Percentiles rank a stretch among this genome's conserved stretches.
phyloP scores from a whole-genome alignment of 1,140 invertebrate genomes.

The Calliphora vicina region DNA sequence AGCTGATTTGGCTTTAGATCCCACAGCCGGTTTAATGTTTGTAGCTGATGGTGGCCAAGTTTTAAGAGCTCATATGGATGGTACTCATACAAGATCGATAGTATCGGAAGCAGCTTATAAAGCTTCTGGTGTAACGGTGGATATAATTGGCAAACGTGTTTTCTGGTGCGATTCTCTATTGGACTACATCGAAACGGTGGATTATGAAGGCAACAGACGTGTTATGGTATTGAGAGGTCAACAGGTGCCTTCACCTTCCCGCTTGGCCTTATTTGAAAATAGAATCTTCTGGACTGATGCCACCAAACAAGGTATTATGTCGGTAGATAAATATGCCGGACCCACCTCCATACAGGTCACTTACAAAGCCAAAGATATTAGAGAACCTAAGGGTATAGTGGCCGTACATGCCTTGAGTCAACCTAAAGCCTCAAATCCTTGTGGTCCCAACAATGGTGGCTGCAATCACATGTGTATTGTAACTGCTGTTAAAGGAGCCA shows the following conservation, averaged over 20 bases:
- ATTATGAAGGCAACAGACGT: constrained; percentile 88
- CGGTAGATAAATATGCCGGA: constrained; percentile 88
- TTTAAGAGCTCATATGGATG: constrained; percentile 90
- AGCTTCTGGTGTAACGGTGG: constrained; percentile 85
- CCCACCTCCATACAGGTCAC: constrained; percentile 79
- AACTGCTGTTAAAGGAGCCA: constrained; percentile 77
- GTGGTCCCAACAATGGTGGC: constrained; percentile 86
- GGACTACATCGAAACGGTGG: constrained; percentile 97
- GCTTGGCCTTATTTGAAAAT: constrained; percentile 89
- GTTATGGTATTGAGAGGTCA: constrained; percentile 82
- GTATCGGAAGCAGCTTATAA: constrained; percentile 91
- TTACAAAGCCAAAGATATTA: constrained; percentile 79
- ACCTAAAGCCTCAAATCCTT: constrained; percentile 83
- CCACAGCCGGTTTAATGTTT: constrained; percentile 90
- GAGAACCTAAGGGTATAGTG: constrained; percentile 86
- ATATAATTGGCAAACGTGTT: constrained; percentile 86
- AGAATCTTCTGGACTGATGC: constrained; percentile 94
- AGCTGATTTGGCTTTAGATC: constrained; percentile 90
- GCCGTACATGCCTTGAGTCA: constrained; percentile 82
- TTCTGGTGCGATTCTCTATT: constrained; percentile 97
- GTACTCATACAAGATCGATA: constrained; percentile 80
- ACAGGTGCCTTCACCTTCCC: constrained; percentile 85
- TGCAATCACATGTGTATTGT: constrained; percentile 97
- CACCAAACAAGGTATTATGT: constrained; percentile 93
- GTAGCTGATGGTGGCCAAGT: constrained; percentile 92